A percentile compares a stretch with the other conserved stretches of the same genome.
phyloP scores from a whole-genome alignment of 2,113 vertebrate species.

The Vombatus ursinus region DNA sequence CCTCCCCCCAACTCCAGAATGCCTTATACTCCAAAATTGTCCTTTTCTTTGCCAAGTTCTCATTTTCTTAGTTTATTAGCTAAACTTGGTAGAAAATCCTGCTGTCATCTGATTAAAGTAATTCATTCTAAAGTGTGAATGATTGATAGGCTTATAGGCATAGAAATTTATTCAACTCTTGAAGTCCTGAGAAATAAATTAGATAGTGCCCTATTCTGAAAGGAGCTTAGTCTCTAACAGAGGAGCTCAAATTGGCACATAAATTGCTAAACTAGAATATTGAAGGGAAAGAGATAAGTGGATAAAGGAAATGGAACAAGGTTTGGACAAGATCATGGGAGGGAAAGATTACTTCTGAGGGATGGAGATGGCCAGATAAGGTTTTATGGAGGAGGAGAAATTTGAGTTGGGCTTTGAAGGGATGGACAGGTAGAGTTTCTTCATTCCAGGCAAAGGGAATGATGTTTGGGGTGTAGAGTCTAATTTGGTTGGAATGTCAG shows the following conservation, averaged over 20 bases:
- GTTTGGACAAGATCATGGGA: not conserved
- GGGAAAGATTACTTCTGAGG: not conserved
- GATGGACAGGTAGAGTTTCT: not conserved
- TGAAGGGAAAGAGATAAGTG: not conserved
- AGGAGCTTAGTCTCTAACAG: not conserved
- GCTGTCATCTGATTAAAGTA: not conserved
- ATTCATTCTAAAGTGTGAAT: conserved; percentile 31
- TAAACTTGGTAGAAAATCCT: not conserved
- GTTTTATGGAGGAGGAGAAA: conserved; percentile 14
- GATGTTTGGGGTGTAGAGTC: not conserved
- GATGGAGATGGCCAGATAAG: not conserved
- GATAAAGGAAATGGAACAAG: not conserved
- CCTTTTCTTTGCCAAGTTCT: not conserved
- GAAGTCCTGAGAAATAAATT: not conserved
- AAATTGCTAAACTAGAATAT: not conserved
- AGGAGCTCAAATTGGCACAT: not conserved
- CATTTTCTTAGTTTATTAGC: not conserved
- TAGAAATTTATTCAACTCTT: not conserved
- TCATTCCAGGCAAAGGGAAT: not conserved
- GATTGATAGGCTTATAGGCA: not conserved
- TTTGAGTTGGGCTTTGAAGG: not conserved
- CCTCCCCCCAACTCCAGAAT: not conserved
- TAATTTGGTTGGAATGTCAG: not conserved
- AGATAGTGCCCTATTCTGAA: not conserved
- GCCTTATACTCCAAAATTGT: not conserved